Evolutionary conservation across 2,888 invertebrate species (phyloP), one percentile per base, ranked within the genome.

Genomic region (Lithophane ornitopus): DNA sequence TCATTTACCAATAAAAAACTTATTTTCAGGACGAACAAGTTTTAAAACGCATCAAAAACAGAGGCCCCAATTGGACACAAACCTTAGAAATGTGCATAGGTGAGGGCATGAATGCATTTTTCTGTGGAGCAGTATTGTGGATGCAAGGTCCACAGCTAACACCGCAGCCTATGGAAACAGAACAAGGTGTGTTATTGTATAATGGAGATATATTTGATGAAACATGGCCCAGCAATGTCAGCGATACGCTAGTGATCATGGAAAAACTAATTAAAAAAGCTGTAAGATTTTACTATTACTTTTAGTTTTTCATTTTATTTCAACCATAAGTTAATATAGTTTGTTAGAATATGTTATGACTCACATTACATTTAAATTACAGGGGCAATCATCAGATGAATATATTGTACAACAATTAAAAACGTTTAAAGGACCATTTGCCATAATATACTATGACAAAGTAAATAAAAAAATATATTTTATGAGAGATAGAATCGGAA

Each of bases 131-230:
- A 82, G 98, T 99, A 12, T 95, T 99, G 68, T 99, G 99, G 98
- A 98, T 98, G 93, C 98, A 99, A 95, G 99, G 99, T 6, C 78
- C 85, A 1, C 74, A 92, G 28, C 90, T 97, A 4, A 97, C 97
- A 4, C 87, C 89, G 49, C 99, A 99, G 92, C 99, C 99, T 0
- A 71, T 97, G 44, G 97, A 97, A 91, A 93, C 94, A 16, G 91
- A 96, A 56, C 95, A 97, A 41, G 98, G 98, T 82, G 91, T 98
- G 72, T 95, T 99, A 74, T 93, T 99, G 39, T 99, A 98, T 97
- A 99, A 99, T 96, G 99, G 99, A 46, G 99, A 99, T 94, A 97
- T 99, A 85, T 99, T 98, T 94, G 97, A 96, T 86, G 91, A 95
- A 49, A 87, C 92, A 62, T 93, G 95, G 91, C 84, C 91, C 28